Conservation (phyloP, 2,797 vertebrate species). For the Karalla daura region DNA sequence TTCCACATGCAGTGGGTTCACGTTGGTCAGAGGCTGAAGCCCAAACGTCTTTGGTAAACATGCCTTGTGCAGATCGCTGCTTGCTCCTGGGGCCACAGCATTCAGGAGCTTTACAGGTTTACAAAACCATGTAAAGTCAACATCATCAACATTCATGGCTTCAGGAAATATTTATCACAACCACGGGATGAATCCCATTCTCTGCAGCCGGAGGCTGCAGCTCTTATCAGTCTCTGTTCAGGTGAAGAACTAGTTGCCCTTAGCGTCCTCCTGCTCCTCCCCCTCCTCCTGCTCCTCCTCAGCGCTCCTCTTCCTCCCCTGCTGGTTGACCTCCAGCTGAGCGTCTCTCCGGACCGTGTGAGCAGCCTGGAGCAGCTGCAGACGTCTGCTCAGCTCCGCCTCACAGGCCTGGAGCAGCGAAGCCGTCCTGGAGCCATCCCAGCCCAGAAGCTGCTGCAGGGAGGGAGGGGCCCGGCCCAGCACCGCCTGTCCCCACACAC, state of each 20-base stretch:
- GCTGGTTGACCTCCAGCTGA: conserved; percentile 35
- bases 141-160: conserved; percentile 62
- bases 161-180: conserved; percentile 41
- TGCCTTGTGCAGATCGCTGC: conserved; percentile 45
- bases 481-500: no score
- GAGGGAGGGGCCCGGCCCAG: no score
- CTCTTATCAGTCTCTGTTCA: conserved; percentile 68
- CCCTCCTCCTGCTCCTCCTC: conserved; percentile 28
- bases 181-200: conserved; percentile 36
- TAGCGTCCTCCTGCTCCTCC: conserved; percentile 41
- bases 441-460: conserved; percentile 78
- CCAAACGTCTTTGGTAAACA: conserved; percentile 54
- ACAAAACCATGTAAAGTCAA: conserved; percentile 43
- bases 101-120: conserved; percentile 37
- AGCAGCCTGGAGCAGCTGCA: conserved; percentile 77
- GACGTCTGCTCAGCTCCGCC: conserved; percentile 75
- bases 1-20: conserved; percentile 7
- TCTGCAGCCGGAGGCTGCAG: conserved; percentile 52
- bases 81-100: conserved; percentile 31
- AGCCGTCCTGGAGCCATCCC: conserved; percentile 68
- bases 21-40: conserved; percentile 19
- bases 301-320: conserved; percentile 1
- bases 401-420: conserved; percentile 78
- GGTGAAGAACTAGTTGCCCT: conserved; percentile 59
- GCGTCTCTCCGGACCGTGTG: conserved; percentile 74